Evolutionary conservation across 2,888 invertebrate genomes (phyloP).

Genomic region (Drosophila recens): DNA sequence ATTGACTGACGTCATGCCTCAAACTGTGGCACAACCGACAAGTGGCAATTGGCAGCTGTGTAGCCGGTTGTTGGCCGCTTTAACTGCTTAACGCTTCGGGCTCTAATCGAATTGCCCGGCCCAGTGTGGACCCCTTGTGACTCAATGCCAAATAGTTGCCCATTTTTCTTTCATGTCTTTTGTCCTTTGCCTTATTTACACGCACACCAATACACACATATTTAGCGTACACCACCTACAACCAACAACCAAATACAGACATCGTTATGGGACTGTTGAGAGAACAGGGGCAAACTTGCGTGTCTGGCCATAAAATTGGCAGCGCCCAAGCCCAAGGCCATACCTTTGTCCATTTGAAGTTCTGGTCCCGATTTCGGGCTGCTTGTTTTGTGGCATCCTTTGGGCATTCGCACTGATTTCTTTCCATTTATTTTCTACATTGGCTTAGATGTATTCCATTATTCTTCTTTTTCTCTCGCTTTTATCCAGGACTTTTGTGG

Average conservation of each 20-base stretch:
- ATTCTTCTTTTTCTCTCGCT: too few species aligned
- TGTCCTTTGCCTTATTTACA: conserved; percentile 66
- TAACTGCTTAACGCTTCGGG: conserved; percentile 66
- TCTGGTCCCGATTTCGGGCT: conserved; percentile 34
- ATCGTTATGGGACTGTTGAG: neutral
- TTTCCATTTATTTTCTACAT: conserved; percentile 73
- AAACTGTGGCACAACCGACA: conserved; percentile 39
- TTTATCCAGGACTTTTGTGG: conserved; percentile 53
- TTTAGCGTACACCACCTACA: conserved; percentile 3
- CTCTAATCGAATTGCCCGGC: conserved; percentile 71
- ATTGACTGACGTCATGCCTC: conserved; percentile 58
- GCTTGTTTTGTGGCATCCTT: conserved; percentile 66
- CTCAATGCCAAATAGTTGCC: conserved; percentile 76
- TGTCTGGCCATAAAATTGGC: conserved; percentile 77
- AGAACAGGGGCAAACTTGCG: conserved; percentile 66
- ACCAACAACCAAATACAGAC: conserved; percentile 3
- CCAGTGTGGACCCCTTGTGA: conserved; percentile 47
- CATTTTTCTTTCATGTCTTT: conserved; percentile 63
- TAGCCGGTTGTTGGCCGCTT: conserved; percentile 32
- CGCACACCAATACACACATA: conserved; percentile 36
- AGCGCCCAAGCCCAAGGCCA: conserved; percentile 52
- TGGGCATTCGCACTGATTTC: conserved; percentile 79
- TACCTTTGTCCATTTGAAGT: conserved; percentile 65
- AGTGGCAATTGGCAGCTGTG: conserved; percentile 27
- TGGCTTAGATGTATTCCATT: conserved; percentile 8